Conservation (phyloP, 1,140 invertebrate species). For the Hyles vespertilio region DNA sequence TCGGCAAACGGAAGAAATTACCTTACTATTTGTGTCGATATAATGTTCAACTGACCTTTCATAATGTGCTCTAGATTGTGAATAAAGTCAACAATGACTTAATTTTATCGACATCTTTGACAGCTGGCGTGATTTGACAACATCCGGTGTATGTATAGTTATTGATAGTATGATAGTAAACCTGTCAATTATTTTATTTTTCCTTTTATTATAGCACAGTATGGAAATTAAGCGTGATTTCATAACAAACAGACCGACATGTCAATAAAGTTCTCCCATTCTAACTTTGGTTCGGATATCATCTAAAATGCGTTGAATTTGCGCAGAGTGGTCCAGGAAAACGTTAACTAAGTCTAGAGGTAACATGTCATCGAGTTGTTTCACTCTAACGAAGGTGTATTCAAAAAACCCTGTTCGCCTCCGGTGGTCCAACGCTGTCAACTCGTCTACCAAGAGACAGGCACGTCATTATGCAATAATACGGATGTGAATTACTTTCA, state of each 20-base stretch:
- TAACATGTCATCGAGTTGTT: constrained; percentile 29
- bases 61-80: constrained; percentile 57
- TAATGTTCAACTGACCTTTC: constrained; percentile 58
- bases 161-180: too few species aligned
- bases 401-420: constrained; percentile 50
- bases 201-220: too few species aligned
- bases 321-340: too few species aligned
- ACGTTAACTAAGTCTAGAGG: constrained; percentile 1
- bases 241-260: not conserved
- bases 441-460: constrained; percentile 20
- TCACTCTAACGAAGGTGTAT: constrained; percentile 50
- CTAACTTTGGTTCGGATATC: too few species aligned
- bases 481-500: constrained; percentile 24
- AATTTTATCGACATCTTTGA: constrained; percentile 40
- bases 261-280: too few species aligned
- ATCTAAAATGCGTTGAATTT: too few species aligned
- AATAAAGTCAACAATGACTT: constrained; percentile 39
- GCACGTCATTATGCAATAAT: constrained; percentile 34
- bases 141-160: not conserved
- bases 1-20: constrained; percentile 69
- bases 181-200: too few species aligned
- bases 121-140: constrained; percentile 37
- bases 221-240: not conserved
- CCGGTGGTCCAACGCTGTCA: constrained; percentile 51
- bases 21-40: constrained; percentile 42